Evolutionary conservation across 1,140 invertebrate genomes (phyloP).

Genomic region (Bombus sylvicola): DNA sequence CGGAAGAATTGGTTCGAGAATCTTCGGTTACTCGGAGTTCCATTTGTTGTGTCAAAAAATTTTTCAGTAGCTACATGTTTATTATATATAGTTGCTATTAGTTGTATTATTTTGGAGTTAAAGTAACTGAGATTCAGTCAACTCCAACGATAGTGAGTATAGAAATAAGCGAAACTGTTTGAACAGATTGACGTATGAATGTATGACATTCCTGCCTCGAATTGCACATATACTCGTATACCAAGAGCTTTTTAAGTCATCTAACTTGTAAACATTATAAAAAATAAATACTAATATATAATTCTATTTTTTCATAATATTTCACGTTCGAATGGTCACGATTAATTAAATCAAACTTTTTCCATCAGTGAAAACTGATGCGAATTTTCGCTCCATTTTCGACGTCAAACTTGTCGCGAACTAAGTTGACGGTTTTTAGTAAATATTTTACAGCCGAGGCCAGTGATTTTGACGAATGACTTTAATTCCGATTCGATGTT

Average conservation of each 20-base stretch:
- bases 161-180: no score
- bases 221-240: no score
- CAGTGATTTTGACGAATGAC: constrained; percentile 24
- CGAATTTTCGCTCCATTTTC: constrained; percentile 16
- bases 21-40: background rate
- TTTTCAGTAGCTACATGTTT: no score
- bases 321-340: background rate
- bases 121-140: no score
- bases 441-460: background rate
- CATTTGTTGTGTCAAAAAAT: no score
- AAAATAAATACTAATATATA: background rate
- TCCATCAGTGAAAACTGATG: background rate
- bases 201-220: no score
- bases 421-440: constrained; percentile 13
- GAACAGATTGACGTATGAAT: no score
- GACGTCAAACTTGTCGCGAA: background rate
- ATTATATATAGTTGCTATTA: no score
- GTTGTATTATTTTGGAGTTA: no score
- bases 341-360: constrained; percentile 18
- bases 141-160: no score
- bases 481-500: constrained; percentile 26
- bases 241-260: no score
- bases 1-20: constrained; percentile 51
- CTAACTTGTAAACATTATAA: no score
- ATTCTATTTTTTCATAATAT: background rate